phyloP scores from a whole-genome alignment of 2,797 vertebrate species.

The Neoniphon sammara region DNA sequence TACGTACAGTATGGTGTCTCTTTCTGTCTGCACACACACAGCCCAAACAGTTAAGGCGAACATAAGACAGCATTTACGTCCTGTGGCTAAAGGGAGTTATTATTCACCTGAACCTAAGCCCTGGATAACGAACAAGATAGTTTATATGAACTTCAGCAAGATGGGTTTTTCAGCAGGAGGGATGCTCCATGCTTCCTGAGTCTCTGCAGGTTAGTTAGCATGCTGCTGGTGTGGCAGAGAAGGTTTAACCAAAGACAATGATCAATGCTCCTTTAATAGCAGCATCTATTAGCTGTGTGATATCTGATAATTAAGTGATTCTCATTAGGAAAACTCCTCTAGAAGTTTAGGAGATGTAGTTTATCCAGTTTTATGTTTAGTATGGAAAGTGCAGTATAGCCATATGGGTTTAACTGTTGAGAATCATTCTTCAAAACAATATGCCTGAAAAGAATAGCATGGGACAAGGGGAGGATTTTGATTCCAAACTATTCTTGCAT shows the following conservation, averaged over 20 bases:
- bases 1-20: constrained; percentile 20
- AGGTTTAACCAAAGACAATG: constrained; percentile 70
- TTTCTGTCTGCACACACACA: constrained; percentile 1
- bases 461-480: background rate
- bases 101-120: constrained; percentile 13
- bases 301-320: constrained; percentile 16
- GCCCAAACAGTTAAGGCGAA: background rate
- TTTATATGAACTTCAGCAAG: background rate
- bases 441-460: constrained; percentile 8
- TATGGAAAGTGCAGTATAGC: constrained; percentile 10
- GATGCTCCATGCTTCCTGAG: constrained; percentile 13
- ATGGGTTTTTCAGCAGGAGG: background rate
- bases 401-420: background rate
- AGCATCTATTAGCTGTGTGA: constrained; percentile 21
- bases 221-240: constrained; percentile 28
- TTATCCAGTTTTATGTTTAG: constrained; percentile 12
- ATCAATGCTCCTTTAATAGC: constrained; percentile 51
- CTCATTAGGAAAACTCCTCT: background rate
- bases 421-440: background rate
- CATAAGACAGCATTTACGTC: constrained; percentile 7
- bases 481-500: constrained; percentile 27
- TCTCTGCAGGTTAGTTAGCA: constrained; percentile 7
- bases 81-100: constrained; percentile 5
- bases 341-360: constrained; percentile 1
- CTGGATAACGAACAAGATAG: constrained; percentile 6